A percentile compares a stretch with the other conserved stretches of the same genome.
These are phyloP conservation scores for Dinomys branickii DNA, from an alignment of 2,113 vertebrate genomes.

Conservation along the genomic window DNA sequence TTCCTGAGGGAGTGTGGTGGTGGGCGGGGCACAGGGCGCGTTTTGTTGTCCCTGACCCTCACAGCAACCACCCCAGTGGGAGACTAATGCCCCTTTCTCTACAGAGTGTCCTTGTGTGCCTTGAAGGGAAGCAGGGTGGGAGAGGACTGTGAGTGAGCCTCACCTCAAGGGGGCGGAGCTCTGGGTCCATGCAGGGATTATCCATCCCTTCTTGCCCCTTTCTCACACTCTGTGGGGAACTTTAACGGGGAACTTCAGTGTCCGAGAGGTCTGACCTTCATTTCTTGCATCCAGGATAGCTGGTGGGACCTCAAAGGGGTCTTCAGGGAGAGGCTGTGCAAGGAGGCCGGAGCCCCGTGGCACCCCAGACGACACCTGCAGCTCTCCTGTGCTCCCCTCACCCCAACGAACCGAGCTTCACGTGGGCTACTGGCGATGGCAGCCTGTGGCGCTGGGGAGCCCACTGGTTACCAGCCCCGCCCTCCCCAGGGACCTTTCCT, in stretches of 20 bases:
- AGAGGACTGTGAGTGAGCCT: background rate
- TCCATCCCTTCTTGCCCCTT: background rate
- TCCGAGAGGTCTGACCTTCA: background rate
- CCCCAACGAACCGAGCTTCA: background rate
- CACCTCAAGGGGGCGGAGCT: background rate
- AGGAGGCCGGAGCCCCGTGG: background rate
- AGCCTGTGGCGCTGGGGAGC: constrained; percentile 37
- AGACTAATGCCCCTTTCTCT: background rate
- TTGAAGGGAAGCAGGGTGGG: background rate
- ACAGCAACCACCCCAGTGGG: background rate
- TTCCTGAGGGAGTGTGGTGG: background rate
- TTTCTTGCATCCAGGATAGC: background rate
- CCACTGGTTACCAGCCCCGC: background rate
- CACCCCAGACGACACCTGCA: background rate
- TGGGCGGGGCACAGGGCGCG: accelerated
- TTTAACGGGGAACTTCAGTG: background rate
- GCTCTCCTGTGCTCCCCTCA: background rate
- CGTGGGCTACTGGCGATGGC: constrained; percentile 38
- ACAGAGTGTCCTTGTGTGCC: background rate
- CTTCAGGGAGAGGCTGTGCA: background rate
- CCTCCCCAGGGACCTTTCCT: constrained; percentile 57
- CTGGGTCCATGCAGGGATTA: background rate
- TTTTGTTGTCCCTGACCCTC: background rate
- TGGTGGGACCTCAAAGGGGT: background rate
- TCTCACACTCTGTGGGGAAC: background rate